Evolutionary conservation across 2,113 vertebrate species (phyloP).

Genomic region (Chaetorhynchus papuensis): DNA sequence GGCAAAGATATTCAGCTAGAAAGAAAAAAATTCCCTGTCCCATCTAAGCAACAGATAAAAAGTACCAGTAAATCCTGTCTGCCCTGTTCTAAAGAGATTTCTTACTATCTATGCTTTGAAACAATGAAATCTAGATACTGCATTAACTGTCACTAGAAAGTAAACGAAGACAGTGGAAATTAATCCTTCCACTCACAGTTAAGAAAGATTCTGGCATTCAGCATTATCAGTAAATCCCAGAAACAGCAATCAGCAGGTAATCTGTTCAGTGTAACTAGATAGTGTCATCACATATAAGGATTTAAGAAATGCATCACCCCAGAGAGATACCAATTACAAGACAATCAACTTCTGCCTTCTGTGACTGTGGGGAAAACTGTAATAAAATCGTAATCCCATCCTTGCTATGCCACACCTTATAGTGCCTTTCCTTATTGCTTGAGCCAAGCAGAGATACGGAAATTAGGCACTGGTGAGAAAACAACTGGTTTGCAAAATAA

Average conservation of each 20-base stretch:
- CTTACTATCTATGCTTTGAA: neutral
- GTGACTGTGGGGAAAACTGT: neutral
- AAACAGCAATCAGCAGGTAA: constrained; percentile 52
- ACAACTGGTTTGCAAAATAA: neutral
- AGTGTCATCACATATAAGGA: neutral
- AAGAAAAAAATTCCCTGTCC: neutral
- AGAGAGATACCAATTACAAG: constrained; percentile 39
- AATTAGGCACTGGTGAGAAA: neutral
- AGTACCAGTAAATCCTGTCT: constrained; percentile 9
- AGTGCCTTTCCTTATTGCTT: neutral
- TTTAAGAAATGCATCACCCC: constrained; percentile 30
- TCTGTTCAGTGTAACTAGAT: constrained; percentile 39
- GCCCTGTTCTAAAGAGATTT: neutral
- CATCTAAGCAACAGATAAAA: constrained; percentile 30
- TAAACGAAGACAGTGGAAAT: constrained; percentile 20
- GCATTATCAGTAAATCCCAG: constrained; percentile 45
- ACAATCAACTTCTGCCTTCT: constrained; percentile 21
- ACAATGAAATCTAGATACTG: constrained; percentile 32
- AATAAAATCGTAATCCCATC: neutral
- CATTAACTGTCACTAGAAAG: constrained; percentile 30
- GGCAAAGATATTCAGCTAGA: neutral
- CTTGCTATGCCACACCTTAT: neutral
- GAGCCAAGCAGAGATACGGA: neutral
- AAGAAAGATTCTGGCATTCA: constrained; percentile 39
- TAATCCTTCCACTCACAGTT: constrained; percentile 31